Evolutionary conservation across 2,113 vertebrate genomes (phyloP), one percentile per base, ranked within the genome.

Genomic region (Loxodonta africana): DNA sequence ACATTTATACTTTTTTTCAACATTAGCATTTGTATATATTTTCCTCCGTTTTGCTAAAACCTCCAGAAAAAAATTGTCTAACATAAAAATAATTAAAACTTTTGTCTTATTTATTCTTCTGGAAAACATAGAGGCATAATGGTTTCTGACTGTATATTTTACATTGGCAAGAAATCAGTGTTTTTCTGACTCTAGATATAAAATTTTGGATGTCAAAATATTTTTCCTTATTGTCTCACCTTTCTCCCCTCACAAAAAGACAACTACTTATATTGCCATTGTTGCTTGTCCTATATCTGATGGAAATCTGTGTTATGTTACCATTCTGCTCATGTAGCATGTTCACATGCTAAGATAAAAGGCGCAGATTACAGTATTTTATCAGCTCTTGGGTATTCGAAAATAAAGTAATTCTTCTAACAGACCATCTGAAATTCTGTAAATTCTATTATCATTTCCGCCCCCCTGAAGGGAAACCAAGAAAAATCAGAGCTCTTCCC

Each of bases 1-100:
- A 8, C 4, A 74, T 76, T 86, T 81, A 41, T 26, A 12, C 53
- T 37, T n/a, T 62, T 88, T 96, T 44, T 25, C n/a, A 62, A 62
- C 62, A 76, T 51, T 25, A 67, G 0, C 28, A 78, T 84, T 76
- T 71, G 2, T 28, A 23, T 96, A 0, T 67, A 86, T 83, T 89
- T 90, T 93, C 46, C 88, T 88, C 26, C 93, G n/a, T 3, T 12
- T 89, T 51, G 71, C 37, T 12, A 67, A 93, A 28, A 33, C 11
- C 0, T 30, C 8, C 23, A 44, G 28, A 28, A 12, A 71, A 71
- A 93, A 78, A 37, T 6, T 26, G 1, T 37, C 44, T 44, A 85
- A 69, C 57, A 91, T 53, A 51, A 92, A 94, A 83, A 90, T 8
- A 77, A 88, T 77, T 90, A 95, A 44, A 97, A 62, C 9, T 57